Evolutionary conservation across 2,113 vertebrate species (phyloP).

Genomic region (Myrmophylax atrothorax): DNA sequence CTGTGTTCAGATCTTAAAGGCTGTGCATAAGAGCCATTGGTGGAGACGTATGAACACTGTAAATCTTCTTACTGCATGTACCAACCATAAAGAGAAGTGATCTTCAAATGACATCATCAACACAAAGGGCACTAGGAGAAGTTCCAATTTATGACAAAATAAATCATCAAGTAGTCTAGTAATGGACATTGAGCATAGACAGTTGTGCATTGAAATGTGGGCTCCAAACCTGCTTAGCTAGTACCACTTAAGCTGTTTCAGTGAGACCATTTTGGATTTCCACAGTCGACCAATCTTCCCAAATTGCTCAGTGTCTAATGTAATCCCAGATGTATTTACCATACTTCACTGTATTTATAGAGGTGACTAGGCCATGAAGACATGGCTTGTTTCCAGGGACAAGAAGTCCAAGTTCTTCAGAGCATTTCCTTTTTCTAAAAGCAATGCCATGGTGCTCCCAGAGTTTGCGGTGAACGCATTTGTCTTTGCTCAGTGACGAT

Average conservation of each 20-base stretch:
- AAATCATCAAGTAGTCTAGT: constrained; percentile 36
- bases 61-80: not conserved
- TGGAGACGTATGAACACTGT: not conserved
- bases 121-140: constrained; percentile 54
- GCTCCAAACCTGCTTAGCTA: constrained; percentile 49
- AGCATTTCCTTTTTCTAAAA: constrained; percentile 18
- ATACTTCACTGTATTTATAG: constrained; percentile 54
- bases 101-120: constrained; percentile 65
- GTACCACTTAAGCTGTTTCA: constrained; percentile 46
- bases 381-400: constrained; percentile 63
- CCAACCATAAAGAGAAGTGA: constrained; percentile 12
- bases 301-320: constrained; percentile 38
- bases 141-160: constrained; percentile 37
- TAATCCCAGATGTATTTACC: constrained; percentile 56
- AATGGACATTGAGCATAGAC: constrained; percentile 45
- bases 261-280: constrained; percentile 56
- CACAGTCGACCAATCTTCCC: constrained; percentile 42
- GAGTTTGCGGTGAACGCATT: not conserved
- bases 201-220: constrained; percentile 27
- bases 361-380: constrained; percentile 54
- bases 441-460: not conserved
- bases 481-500: constrained; percentile 44
- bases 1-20: not conserved
- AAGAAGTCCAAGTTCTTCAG: constrained; percentile 4
- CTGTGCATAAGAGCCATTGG: not conserved